A percentile compares a stretch with the other conserved stretches of the same genome.
These are phyloP conservation scores for Catamblyrhynchus diadema DNA, from an alignment of 2,797 vertebrate genomes.

Conservation along the genomic window DNA sequence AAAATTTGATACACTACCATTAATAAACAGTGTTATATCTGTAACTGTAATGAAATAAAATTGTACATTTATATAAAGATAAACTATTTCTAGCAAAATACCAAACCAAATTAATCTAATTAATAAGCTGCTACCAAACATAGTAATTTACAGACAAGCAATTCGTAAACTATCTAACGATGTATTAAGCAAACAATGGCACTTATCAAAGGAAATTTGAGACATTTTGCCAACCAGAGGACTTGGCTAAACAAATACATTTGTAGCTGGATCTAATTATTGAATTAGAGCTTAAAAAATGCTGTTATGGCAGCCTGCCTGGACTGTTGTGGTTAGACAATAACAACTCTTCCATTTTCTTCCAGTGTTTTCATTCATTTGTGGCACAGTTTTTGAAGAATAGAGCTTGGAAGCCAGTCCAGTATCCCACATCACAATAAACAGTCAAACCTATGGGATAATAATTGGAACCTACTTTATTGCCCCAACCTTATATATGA, in stretches of 20 bases:
- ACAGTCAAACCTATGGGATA: background rate
- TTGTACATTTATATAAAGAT: background rate
- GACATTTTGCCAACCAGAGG: slow-evolving; percentile 7
- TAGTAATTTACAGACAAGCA: background rate
- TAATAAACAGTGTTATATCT: background rate
- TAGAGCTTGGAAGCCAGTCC: background rate
- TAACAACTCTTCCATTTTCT: slow-evolving; percentile 28
- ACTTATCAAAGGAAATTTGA: slow-evolving; percentile 13
- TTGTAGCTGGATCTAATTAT: slow-evolving; percentile 42
- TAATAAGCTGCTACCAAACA: background rate
- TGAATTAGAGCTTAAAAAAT: slow-evolving; percentile 31
- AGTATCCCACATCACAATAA: background rate
- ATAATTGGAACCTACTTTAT: background rate
- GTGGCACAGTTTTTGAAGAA: background rate
- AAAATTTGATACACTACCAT: background rate
- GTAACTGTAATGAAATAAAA: background rate
- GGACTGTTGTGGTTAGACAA: slow-evolving; percentile 31
- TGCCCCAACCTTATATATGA: background rate
- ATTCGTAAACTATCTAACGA: background rate
- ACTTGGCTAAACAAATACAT: slow-evolving; percentile 25
- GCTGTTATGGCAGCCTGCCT: slow-evolving; percentile 37
- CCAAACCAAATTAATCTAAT: background rate
- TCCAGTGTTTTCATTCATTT: slow-evolving; percentile 23
- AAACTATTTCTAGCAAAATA: slow-evolving; percentile 1
- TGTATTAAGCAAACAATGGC: background rate